Evolutionary conservation across 2,113 vertebrate species (phyloP).

Genomic region (Atrichornis clamosus): DNA sequence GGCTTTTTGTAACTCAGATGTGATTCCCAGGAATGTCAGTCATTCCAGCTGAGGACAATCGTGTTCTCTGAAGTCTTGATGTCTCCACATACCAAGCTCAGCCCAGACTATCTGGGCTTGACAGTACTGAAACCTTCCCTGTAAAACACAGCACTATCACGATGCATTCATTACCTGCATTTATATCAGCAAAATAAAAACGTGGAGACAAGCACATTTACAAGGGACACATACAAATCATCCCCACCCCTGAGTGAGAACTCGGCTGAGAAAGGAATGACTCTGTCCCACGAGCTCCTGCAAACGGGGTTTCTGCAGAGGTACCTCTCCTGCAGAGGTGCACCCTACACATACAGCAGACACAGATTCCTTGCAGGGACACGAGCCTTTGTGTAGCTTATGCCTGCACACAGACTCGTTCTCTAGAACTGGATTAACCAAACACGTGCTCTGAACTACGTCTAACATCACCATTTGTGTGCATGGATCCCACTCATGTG

Average conservation of each 20-base stretch:
- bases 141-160: not conserved
- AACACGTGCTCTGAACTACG: not conserved
- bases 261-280: not conserved
- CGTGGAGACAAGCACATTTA: not conserved
- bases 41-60: not conserved
- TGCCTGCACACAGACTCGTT: not conserved
- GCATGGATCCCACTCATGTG: accelerated
- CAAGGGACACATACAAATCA: not conserved
- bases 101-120: not conserved
- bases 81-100: not conserved
- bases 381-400: not conserved
- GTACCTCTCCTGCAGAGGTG: not conserved
- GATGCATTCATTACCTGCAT: not conserved
- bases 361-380: not conserved
- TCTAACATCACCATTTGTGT: not conserved
- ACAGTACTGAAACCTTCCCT: not conserved
- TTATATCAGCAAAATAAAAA: not conserved
- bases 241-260: not conserved
- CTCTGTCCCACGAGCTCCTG: not conserved
- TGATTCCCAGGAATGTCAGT: not conserved
- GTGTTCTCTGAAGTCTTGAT: not conserved
- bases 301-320: not conserved
- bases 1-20: not conserved
- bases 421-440: not conserved
- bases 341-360: not conserved